Base-by-base conservation (phyloP, 2,113 vertebrate genomes). In the Pontoporia blainvillei region DNA sequence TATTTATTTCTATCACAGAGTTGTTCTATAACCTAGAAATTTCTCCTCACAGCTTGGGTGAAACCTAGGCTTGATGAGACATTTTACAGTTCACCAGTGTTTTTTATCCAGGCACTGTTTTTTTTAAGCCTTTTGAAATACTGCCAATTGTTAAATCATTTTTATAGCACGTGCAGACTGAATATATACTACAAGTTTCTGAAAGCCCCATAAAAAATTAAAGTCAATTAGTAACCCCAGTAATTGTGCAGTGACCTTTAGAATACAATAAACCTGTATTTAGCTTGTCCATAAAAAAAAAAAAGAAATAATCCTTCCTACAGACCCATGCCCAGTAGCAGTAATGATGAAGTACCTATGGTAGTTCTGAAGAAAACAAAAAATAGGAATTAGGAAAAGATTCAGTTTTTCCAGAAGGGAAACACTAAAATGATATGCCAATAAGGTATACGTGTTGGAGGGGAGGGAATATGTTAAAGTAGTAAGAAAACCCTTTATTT, bases 211-310 rank as follows among this genome's bases (percentile, higher is more conserved):
- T 97, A 97, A 98, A 98, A 98, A 97, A 94, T 98, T 97, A 76
- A 98, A 98, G 95, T 97, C 96, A 97, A 95, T 98, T 98, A 98
- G 75, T 97, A 98, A 98, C 88, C 84, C 86, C 46, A 97, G 75
- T 98, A 97, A 98, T 97, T 97, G 57, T 67, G 82, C 9, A 41
- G 31, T 96, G 93, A 98, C 95, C 85, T 98, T 97, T 96, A 87
- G 7, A 78, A 91, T 85, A 82, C 62, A 81, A 64, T 97, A 98
- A 98, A 97, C 62, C 34, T 86, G 39, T 41, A 96, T 87, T 94
- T 87, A 84, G 41, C n/a, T 94, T 95, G 18, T 31, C 8, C 34
- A 31, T 91, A 14, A 62, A 54, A 62, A 94, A 83, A 54, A 62
- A 95, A 83, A 76, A 69, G 10, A 59, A 83, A 86, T 57, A 95